Base-by-base conservation (phyloP, 2,888 invertebrate genomes). In the Ormia ochracea region DNA sequence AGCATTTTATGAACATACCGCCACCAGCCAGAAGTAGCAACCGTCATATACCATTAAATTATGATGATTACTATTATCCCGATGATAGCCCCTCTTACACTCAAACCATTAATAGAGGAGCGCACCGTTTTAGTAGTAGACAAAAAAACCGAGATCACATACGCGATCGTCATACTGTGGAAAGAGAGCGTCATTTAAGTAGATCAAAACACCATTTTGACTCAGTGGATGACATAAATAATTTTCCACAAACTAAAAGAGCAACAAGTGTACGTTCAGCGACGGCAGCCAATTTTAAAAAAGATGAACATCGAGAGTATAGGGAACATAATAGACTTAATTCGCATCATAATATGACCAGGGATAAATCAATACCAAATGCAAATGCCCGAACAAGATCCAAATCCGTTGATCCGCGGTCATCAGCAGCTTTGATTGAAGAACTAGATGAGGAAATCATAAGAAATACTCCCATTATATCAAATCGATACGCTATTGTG, bases 401-500 rank as follows among this genome's bases (percentile, higher is more conserved):
- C 0, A 89, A 89, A 78, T 90, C 90, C 0, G 87, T 89, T 2
- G 90, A 89, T 82, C 89, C 89, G 7, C 86, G 89, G 2, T 81
- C 83, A 19, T 79, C 82, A 3, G 85, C 86, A 1, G 84, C 85
- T 6, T 85, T 87, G 26, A 87, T 86, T 78, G 86, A 87, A 63
- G 86, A 88, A 54, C 83, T 88, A 3, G 87, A 89, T 50, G 88
- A 88, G 56, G 88, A 88, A 72, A 83, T 87, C 28, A 85, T 89
- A 12, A 91, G 91, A 36, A 91, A 91, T 78, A 91, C 92, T 0
- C 93, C 94, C 0, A 93, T 94, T 36, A 90, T 94, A 43, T 93
- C 93, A 86, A 95, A 95, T 87, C 93, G 92, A 83, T 95, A 94
- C 86, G 94, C 93, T 0, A 88, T 94, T 59, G 92, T 93, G 59